phyloP scores from a whole-genome alignment of 2,888 invertebrate genomes.

The Cosmia trapezina region DNA sequence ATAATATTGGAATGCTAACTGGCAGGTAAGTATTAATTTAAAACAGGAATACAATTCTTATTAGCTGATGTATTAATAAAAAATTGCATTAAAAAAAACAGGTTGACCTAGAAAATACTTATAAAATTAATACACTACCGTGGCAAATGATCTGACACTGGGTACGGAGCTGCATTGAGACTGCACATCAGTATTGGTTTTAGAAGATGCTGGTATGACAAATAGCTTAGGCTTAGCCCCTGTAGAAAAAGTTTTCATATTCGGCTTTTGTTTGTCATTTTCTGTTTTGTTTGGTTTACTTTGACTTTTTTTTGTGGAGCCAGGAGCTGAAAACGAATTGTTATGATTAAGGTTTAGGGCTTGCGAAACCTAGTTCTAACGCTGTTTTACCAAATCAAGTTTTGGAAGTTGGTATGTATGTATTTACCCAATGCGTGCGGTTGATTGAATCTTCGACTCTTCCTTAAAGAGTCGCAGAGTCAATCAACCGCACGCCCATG shows the following conservation, averaged over 20 bases:
- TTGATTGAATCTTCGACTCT: no score
- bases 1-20: not conserved
- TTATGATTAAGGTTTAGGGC: not conserved
- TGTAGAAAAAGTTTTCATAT: constrained; percentile 52
- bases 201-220: constrained; percentile 61
- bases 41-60: not conserved
- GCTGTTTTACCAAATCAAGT: not conserved
- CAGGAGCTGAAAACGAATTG: constrained; percentile 64
- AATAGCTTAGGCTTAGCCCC: constrained; percentile 64
- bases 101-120: not conserved
- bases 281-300: constrained; percentile 73
- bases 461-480: no score
- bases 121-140: constrained; percentile 71
- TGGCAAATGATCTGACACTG: constrained; percentile 82
- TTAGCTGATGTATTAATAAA: not conserved
- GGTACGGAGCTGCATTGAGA: constrained; percentile 82
- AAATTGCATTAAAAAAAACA: no score
- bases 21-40: not conserved
- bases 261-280: constrained; percentile 66
- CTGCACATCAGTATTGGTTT: constrained; percentile 73
- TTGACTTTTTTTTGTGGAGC: constrained; percentile 72
- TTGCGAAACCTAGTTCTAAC: not conserved
- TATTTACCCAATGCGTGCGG: no score
- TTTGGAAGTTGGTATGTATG: not conserved
- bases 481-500: no score